phyloP scores from a whole-genome alignment of 2,797 vertebrate genomes.

The Acanthiza pusilla region DNA sequence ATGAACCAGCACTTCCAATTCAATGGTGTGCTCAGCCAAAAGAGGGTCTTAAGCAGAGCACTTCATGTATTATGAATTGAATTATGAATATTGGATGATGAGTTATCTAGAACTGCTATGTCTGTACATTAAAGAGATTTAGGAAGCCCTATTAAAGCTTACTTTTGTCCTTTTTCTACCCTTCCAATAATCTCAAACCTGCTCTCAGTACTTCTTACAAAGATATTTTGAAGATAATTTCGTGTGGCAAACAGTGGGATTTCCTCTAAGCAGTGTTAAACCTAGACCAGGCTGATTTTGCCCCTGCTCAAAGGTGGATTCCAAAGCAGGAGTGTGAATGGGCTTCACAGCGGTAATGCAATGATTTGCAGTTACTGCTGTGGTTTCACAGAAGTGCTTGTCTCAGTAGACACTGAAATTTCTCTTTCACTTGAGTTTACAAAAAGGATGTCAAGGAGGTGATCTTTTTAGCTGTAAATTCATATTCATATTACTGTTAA shows the following conservation, averaged over 20 bases:
- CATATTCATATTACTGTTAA: not conserved
- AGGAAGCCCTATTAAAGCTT: not conserved
- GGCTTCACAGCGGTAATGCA: fast-evolving
- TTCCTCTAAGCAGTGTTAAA: not conserved
- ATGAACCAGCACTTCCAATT: not conserved
- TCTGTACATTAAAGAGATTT: not conserved
- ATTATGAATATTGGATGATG: not conserved
- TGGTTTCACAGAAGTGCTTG: not conserved
- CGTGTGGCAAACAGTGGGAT: not conserved
- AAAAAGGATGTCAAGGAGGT: not conserved
- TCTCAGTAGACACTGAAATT: not conserved
- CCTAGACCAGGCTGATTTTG: not conserved
- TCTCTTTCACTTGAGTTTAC: not conserved
- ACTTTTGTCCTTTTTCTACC: not conserved
- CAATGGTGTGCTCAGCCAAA: not conserved
- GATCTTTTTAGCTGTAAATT: not conserved
- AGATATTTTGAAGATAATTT: not conserved
- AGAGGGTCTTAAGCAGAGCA: not conserved
- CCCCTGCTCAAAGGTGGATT: not conserved
- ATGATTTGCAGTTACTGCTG: not conserved
- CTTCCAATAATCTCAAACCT: not conserved
- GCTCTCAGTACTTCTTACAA: not conserved
- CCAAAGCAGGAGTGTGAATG: fast-evolving
- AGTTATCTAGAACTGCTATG: not conserved
- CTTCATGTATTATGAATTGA: not conserved